Conservation (phyloP, 2,888 invertebrate genomes). For the Steinernema carpocapsae region DNA sequence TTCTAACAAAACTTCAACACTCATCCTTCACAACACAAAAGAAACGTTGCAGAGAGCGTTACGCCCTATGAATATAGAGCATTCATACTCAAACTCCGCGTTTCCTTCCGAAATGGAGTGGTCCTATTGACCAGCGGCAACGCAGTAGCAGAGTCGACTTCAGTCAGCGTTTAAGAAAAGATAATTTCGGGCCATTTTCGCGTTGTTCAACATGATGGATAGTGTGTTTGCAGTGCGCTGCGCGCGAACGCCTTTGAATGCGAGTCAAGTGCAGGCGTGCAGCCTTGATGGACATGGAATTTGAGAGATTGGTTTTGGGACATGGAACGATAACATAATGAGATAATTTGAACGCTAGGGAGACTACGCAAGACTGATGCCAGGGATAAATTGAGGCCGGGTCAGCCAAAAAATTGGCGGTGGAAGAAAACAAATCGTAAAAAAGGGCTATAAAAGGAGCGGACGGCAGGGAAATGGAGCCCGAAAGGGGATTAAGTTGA, state of each 20-base stretch:
- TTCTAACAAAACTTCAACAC: no score
- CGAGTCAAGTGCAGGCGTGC: neutral
- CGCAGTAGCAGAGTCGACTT: neutral
- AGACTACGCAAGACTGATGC: neutral
- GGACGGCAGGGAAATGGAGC: neutral
- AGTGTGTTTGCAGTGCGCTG: constrained; percentile 25
- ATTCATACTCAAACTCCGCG: no score
- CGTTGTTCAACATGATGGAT: constrained; percentile 26
- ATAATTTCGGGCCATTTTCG: constrained; percentile 32
- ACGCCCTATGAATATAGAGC: no score
- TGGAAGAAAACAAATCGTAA: constrained; percentile 22
- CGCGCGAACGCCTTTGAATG: constrained; percentile 22
- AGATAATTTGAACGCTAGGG: neutral
- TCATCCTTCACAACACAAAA: no score
- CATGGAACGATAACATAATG: constrained; percentile 17
- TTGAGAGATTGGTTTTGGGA: neutral
- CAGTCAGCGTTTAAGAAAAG: constrained; percentile 16
- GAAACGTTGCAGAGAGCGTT: no score
- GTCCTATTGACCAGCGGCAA: neutral
- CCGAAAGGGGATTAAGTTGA: constrained; percentile 22
- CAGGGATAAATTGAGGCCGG: no score
- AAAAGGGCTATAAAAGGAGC: constrained; percentile 22
- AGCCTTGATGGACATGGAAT: neutral
- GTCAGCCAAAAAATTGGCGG: no score
- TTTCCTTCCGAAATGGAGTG: neutral